phyloP scores from a whole-genome alignment of 2,113 vertebrate genomes.

The Gobiocypris rarus region DNA sequence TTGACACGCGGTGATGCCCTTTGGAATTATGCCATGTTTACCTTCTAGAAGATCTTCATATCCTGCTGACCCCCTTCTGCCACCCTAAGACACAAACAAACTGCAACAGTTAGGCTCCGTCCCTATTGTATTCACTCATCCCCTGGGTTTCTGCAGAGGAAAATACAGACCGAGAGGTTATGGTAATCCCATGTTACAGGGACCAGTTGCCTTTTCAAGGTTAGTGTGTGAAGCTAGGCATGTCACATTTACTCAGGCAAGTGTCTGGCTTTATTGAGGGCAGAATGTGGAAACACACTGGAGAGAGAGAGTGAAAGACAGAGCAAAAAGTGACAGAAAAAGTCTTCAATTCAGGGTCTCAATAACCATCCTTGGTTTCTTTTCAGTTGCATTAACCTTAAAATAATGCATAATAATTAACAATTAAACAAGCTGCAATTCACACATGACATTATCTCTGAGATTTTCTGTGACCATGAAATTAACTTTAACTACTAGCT shows the following conservation, averaged over 20 bases:
- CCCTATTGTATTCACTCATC: constrained; percentile 22
- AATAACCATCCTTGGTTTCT: constrained; percentile 21
- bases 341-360: constrained; percentile 4
- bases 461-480: constrained; percentile 40
- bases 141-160: neutral
- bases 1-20: constrained; percentile 50
- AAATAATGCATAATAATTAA: constrained; percentile 34
- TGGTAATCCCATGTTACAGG: constrained; percentile 18
- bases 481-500: constrained; percentile 32
- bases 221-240: constrained; percentile 40
- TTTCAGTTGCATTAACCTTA: constrained; percentile 49
- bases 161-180: constrained; percentile 2
- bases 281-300: constrained; percentile 23
- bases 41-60: constrained; percentile 36
- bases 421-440: constrained; percentile 47
- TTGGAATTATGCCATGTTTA: constrained; percentile 41
- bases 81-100: constrained; percentile 11
- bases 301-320: neutral
- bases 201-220: constrained; percentile 45
- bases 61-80: constrained; percentile 12
- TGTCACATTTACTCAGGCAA: constrained; percentile 40
- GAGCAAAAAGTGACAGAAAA: neutral
- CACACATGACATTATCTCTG: constrained; percentile 34
- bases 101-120: neutral
- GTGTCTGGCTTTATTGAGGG: constrained; percentile 20